Evolutionary conservation across 1,140 invertebrate genomes (phyloP).

Genomic region (Sarcophaga bullata): DNA sequence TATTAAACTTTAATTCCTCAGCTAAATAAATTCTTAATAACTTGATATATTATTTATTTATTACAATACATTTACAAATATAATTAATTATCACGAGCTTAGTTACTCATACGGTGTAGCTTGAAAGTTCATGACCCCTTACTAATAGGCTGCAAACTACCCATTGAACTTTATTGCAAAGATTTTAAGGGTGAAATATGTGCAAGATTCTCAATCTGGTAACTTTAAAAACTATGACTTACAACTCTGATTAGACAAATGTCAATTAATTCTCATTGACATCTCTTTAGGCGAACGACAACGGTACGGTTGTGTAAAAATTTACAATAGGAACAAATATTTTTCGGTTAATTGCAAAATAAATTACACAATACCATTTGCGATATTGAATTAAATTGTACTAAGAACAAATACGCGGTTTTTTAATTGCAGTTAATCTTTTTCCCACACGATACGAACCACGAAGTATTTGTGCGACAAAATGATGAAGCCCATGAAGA

Average conservation of each 20-base stretch:
- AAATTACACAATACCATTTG: neutral
- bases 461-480: slow-evolving; percentile 26
- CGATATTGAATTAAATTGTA: neutral
- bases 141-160: too few species aligned
- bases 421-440: slow-evolving; percentile 18
- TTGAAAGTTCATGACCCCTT: too few species aligned
- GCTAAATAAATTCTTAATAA: too few species aligned
- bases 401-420: neutral
- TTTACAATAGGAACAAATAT: neutral
- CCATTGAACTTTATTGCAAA: too few species aligned
- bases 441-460: neutral
- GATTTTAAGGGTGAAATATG: too few species aligned
- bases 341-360: neutral
- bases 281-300: neutral
- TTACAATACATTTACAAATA: too few species aligned
- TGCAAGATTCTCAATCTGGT: neutral
- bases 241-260: neutral
- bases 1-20: too few species aligned
- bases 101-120: too few species aligned
- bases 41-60: too few species aligned
- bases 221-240: neutral
- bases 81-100: too few species aligned
- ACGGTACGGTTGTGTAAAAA: slow-evolving; percentile 10
- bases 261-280: neutral
- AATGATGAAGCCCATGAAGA: slow-evolving; percentile 44